Conservation (phyloP, 2,888 invertebrate species). For the Luperina nickerlii region DNA sequence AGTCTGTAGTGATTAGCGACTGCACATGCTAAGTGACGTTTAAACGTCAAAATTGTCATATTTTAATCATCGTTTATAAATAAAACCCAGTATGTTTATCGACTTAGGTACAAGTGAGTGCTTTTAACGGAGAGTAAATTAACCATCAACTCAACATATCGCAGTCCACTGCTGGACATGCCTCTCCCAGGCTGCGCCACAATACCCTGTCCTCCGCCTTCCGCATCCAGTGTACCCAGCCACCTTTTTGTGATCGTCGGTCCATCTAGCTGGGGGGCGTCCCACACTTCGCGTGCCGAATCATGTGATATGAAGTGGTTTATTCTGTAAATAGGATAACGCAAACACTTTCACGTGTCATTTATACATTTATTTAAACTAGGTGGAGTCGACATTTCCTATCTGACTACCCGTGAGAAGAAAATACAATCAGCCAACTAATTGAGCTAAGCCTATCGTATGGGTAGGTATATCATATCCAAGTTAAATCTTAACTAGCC, state of each 20-base stretch:
- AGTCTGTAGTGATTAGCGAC: too few species aligned
- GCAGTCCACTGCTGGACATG: background rate
- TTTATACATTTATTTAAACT: background rate
- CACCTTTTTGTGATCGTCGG: too few species aligned
- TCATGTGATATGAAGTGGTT: background rate
- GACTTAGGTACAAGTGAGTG: background rate
- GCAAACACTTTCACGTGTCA: background rate
- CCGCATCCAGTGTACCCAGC: background rate
- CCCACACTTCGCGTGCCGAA: background rate
- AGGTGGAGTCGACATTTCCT: background rate
- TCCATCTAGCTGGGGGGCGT: background rate
- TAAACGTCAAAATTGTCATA: too few species aligned
- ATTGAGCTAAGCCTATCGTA: background rate
- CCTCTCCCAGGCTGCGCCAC: background rate
- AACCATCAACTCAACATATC: background rate
- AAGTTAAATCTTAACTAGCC: background rate
- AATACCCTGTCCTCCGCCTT: background rate
- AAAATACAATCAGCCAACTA: background rate
- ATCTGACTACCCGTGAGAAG: background rate
- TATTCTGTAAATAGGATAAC: background rate
- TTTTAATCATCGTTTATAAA: too few species aligned
- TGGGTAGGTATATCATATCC: background rate
- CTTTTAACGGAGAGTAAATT: background rate
- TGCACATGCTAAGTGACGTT: too few species aligned
- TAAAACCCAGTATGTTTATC: background rate